Base-by-base conservation (phyloP, 2,797 vertebrate genomes). In the Acrossocheilus fasciatus region DNA sequence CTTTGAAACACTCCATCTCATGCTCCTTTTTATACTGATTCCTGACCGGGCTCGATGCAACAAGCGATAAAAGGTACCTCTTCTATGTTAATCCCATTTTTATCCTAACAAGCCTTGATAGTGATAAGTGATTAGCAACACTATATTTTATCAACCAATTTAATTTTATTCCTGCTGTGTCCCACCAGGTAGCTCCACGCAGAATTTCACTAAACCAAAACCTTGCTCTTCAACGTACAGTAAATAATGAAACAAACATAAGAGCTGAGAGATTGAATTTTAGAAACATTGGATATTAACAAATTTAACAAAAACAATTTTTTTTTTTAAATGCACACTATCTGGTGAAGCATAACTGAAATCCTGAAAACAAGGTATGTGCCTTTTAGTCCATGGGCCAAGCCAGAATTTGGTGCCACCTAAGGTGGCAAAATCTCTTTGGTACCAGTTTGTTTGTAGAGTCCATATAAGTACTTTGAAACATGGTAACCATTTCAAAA, bases 1-100 rank as follows among this genome's bases (percentile, higher is more conserved):
- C 62, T 75, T 87, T 62, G 83, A 73, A 82, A 80, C 73, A 77
- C 34, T 18, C n/a, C 15, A 62, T 64, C n/a, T 57, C 30, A 12
- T 23, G 34, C 74, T 45, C 39, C 57, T 79, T 79, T 41, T 26
- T 18, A 64, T 79, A 59, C 39, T 43, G n/a, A 45, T 11, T 64
- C 41, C 54, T 11, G 54, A 59, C 54, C 36, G 41, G 36, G 23
- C 54, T 54, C 7, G 7, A 79, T 30, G 52, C 34, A 57, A 59
- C 34, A 78, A 41, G 52, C 4, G 18, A 34, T 36, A 52, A 57
- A 39, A 57, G 6, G 2, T 30, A 12, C 45, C 4, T 76, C 47
- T 34, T 43, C 4, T 17, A 79, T 45, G 36, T 57, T 39, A 78
- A 41, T 59, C 52, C 20, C 52, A 41, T 23, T 64, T 79, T 62